Conservation (phyloP, 2,888 invertebrate species). For the Catocala fraxini region DNA sequence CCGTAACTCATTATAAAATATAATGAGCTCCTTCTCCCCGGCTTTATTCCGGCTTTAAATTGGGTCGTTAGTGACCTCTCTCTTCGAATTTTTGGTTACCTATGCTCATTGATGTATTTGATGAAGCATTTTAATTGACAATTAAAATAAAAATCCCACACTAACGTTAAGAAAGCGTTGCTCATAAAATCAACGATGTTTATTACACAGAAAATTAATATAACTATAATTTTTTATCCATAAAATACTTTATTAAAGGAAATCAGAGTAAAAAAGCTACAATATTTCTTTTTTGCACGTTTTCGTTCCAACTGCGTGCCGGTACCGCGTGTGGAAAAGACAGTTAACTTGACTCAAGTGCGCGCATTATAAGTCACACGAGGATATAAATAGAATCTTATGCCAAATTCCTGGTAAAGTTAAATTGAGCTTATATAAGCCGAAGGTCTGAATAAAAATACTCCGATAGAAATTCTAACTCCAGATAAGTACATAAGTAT, state of each 20-base stretch:
- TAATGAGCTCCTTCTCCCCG: conserved; percentile 35
- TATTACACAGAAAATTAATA: not conserved
- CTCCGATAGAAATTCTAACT: not conserved
- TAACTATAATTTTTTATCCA: no score
- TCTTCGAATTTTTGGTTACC: conserved; percentile 8
- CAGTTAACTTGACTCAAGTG: conserved; percentile 7
- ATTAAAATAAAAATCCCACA: not conserved
- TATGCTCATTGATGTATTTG: not conserved
- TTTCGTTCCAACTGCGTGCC: no score
- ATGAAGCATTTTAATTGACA: not conserved
- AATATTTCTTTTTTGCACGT: no score
- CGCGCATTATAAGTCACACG: conserved; percentile 1
- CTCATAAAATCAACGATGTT: not conserved
- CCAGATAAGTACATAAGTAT: not conserved
- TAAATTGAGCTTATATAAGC: no score
- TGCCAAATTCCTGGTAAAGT: no score
- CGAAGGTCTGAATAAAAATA: not conserved
- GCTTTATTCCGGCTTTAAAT: conserved; percentile 31
- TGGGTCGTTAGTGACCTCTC: conserved; percentile 22
- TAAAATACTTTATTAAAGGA: no score
- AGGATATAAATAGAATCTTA: conserved; percentile 1
- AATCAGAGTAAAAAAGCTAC: no score
- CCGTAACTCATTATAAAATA: conserved; percentile 45
- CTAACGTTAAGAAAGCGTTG: not conserved
- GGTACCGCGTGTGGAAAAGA: not conserved